Evolutionary conservation across 2,888 invertebrate species (phyloP).

Genomic region (Neoitamus cyanurus): DNA sequence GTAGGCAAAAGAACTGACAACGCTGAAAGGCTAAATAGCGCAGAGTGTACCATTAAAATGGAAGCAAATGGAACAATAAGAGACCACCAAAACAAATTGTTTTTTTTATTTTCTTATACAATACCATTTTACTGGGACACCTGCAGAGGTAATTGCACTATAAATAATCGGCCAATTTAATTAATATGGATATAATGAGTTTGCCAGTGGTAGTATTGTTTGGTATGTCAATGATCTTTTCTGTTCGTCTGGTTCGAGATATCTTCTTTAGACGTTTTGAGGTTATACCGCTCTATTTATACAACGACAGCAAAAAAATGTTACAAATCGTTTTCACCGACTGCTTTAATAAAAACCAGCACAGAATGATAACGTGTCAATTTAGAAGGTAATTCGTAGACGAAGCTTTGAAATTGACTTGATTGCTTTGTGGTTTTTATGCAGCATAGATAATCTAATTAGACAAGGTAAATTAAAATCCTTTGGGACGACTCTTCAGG

Average conservation of each 20-base stretch:
- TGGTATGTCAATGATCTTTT: constrained; percentile 21
- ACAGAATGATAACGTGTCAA: not conserved
- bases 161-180: constrained; percentile 31
- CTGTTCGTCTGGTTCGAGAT: not conserved
- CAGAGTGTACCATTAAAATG: not conserved
- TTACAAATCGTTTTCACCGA: not conserved
- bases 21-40: not conserved
- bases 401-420: not conserved
- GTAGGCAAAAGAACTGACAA: not conserved
- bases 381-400: not conserved
- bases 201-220: not conserved
- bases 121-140: not conserved
- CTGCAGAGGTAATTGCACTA: not conserved
- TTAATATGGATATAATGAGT: constrained; percentile 4
- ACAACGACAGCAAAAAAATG: not conserved
- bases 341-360: not conserved
- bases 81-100: not conserved
- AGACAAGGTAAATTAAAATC: not conserved
- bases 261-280: not conserved
- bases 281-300: not conserved
- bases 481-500: not conserved
- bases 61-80: not conserved
- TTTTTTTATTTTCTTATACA: not conserved
- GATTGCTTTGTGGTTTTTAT: not conserved
- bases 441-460: not conserved